Base-by-base conservation (phyloP, 2,888 invertebrate genomes). In the Leistus spinibarbis region DNA sequence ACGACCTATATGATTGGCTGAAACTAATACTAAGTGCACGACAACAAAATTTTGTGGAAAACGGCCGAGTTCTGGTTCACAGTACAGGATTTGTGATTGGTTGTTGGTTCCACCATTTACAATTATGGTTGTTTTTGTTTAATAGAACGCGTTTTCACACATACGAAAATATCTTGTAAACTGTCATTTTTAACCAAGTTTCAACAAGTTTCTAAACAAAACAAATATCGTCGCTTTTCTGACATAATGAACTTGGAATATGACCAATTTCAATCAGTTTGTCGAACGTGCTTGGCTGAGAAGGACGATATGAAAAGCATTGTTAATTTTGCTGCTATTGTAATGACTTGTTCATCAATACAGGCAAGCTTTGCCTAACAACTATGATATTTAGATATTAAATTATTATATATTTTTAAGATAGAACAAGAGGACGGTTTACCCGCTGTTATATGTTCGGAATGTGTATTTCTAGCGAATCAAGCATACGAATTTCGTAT, bases 351-450 rank as follows among this genome's bases (percentile, higher is more conserved):
- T 69, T 20, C 64, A 56, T 27, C 75, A 22, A 69, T 75, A 17
- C 75, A 75, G 64, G 75, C 67, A 69, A 62, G 27, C 23, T 24
- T 4, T 40, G 40, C 40, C 40, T 10, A 40, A 54, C 19, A 71
- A 22, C n/a, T 54, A 71, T 60, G 9, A 69, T 68, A 53, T 23
- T 73, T 63, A n/a, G n/a, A n/a, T n/a, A 62, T 19, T 40, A 13
- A 40, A 40, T 7, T 65, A 56, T 56, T 10, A 56, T 65, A 53
- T 65, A 20, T 73, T n/a, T n/a, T 69, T 54, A 54, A 75, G 75
- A 54, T 75, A 54, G 75, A 75, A 27, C 67, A 75, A 68, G 69
- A 68, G 17, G 77, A 77, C 65, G 74, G 74, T 20, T 65, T 77
- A 65, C 77, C 77, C 5, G 68, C 67, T 57, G 65, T 60, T 68